Conservation (phyloP, 2,888 invertebrate species). For the Beris morrisii region DNA sequence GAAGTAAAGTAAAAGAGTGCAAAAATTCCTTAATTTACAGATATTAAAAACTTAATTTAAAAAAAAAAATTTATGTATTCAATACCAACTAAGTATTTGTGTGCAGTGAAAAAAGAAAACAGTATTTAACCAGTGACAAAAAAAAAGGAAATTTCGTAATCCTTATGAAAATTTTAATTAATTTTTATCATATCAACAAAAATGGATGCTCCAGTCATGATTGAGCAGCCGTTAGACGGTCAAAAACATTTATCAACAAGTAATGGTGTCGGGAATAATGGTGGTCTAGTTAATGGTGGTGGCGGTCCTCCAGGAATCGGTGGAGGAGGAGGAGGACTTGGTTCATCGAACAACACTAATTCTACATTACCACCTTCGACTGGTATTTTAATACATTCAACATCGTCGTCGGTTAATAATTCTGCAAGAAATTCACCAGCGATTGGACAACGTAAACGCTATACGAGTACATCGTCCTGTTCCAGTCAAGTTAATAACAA, state of each 20-base stretch:
- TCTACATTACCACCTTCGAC: background rate
- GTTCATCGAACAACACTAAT: constrained; percentile 2
- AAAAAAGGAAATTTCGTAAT: no score
- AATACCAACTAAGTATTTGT: no score
- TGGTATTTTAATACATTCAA: constrained; percentile 28
- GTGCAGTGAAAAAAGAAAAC: no score
- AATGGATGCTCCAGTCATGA: constrained; percentile 51
- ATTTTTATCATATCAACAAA: constrained; percentile 26
- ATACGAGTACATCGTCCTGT: constrained; percentile 62
- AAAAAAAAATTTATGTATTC: no score
- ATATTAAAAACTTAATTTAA: no score
- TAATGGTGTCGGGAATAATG: constrained; percentile 15
- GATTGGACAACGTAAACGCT: constrained; percentile 65
- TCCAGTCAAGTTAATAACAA: constrained; percentile 66
- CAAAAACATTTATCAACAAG: constrained; percentile 45
- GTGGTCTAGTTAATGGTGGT: constrained; percentile 23
- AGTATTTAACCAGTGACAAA: no score
- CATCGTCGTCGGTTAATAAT: constrained; percentile 39
- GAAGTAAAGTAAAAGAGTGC: no score
- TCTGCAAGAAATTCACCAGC: constrained; percentile 57
- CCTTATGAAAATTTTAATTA: no score
- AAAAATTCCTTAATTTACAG: no score
- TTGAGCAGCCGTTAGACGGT: constrained; percentile 41
- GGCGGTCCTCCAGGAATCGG: constrained; percentile 45
- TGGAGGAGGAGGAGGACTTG: background rate